Percentiles rank a stretch among this genome's conserved stretches.
Conservation (phyloP, 2,113 vertebrate species). For the Jaculus jaculus region DNA sequence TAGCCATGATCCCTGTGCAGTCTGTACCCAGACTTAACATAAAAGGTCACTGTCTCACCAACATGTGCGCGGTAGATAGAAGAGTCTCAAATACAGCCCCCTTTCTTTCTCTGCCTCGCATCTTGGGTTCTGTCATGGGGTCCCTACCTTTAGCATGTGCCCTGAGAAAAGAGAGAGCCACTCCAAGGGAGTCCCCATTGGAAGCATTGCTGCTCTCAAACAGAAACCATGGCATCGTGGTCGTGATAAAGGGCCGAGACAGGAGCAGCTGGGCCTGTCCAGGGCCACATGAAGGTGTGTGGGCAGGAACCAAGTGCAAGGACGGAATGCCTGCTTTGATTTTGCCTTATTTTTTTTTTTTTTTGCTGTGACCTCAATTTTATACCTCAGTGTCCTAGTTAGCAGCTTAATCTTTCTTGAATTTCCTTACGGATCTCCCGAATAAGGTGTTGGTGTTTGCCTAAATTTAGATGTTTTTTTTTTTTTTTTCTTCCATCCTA, state of each 20-base stretch:
- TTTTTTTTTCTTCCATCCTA: slow-evolving; percentile 11
- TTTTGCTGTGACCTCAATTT: not conserved
- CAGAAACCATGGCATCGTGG: not conserved
- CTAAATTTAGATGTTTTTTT: slow-evolving; percentile 36
- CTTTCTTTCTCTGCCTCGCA: not conserved
- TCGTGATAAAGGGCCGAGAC: too few relatives aligned
- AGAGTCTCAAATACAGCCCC: not conserved
- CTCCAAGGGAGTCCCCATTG: not conserved
- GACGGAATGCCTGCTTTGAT: not conserved
- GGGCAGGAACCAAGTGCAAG: not conserved
- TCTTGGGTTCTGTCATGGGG: not conserved
- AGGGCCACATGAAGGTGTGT: not conserved
- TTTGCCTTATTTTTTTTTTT: not conserved
- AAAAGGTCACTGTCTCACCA: too few relatives aligned
- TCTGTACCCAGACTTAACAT: not conserved
- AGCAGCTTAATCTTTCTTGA: not conserved
- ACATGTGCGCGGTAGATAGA: not conserved
- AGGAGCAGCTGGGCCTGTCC: fast-evolving
- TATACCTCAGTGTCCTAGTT: not conserved
- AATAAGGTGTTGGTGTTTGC: not conserved
- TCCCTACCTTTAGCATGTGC: not conserved
- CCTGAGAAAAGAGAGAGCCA: not conserved
- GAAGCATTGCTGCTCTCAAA: not conserved
- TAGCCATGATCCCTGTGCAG: not conserved
- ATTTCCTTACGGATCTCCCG: not conserved